These are phyloP conservation scores for Catajapyx aquilonaris DNA, from an alignment of 1,140 invertebrate species.

Conservation along the genomic window DNA sequence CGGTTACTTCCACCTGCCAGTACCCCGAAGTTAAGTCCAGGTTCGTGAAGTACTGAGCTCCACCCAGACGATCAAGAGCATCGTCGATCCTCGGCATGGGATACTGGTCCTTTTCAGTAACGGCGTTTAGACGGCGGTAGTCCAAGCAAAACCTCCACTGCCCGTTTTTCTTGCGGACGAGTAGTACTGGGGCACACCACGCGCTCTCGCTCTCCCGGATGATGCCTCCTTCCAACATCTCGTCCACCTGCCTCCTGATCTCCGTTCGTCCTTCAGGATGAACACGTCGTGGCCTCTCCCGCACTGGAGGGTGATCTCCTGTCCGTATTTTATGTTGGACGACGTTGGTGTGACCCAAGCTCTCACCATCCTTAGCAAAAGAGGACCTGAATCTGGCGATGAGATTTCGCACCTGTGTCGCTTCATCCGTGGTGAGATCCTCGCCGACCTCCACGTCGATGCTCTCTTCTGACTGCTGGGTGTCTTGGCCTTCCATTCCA, in stretches of 20 bases:
- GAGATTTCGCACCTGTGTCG: too few species aligned
- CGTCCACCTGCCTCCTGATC: too few species aligned
- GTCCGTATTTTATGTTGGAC: slow-evolving; percentile 7
- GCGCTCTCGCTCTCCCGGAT: too few species aligned
- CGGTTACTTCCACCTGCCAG: slow-evolving; percentile 24
- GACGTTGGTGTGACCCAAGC: slow-evolving; percentile 1
- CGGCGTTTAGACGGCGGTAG: slow-evolving; percentile 22
- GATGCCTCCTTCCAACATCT: too few species aligned
- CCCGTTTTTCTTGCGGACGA: too few species aligned
- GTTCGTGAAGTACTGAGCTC: slow-evolving; percentile 20
- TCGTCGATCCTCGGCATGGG: slow-evolving; percentile 28
- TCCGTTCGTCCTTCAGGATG: slow-evolving; percentile 4
- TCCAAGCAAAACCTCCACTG: too few species aligned
- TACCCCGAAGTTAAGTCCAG: slow-evolving; percentile 28
- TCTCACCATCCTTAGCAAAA: background rate
- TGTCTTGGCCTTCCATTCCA: too few species aligned
- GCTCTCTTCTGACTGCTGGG: too few species aligned
- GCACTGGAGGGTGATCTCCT: slow-evolving; percentile 1
- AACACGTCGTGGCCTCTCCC: background rate
- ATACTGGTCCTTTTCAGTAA: slow-evolving; percentile 22
- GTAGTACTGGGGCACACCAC: too few species aligned
- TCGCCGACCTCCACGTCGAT: too few species aligned
- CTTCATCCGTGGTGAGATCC: too few species aligned
- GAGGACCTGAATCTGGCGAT: too few species aligned
- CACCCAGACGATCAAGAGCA: slow-evolving; percentile 20